A percentile compares a stretch with the other conserved stretches of the same genome.
These are phyloP conservation scores for Lycodopsis pacificus DNA, from an alignment of 2,797 vertebrate species.

Conservation along the genomic window DNA sequence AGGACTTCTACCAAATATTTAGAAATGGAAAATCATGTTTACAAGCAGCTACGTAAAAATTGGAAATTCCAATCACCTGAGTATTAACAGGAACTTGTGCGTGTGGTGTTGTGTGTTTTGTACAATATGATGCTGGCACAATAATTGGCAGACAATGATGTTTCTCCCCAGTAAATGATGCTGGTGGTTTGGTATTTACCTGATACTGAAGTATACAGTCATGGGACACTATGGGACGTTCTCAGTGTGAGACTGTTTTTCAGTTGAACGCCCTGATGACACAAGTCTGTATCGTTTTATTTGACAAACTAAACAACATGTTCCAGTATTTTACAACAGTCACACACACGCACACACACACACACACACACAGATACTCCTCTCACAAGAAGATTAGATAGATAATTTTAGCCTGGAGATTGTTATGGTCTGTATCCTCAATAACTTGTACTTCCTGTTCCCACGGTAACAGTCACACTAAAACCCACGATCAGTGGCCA, in stretches of 20 bases:
- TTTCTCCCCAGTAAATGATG: neutral
- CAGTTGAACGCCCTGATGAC: conserved; percentile 14
- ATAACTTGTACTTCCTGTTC: conserved; percentile 84
- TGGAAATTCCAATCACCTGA: neutral
- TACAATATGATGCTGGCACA: neutral
- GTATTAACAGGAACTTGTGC: neutral
- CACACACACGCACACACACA: neutral
- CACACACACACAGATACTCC: conserved; percentile 14
- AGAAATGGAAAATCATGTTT: neutral
- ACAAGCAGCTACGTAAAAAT: neutral
- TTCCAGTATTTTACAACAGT: neutral
- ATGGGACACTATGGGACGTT: conserved; percentile 25
- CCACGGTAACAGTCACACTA: conserved; percentile 70
- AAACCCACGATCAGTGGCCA: conserved; percentile 54
- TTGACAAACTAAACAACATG: conserved; percentile 20
- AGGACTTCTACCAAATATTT: neutral
- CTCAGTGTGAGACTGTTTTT: conserved; percentile 28
- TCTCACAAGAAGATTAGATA: conserved; percentile 68
- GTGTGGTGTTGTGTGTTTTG: neutral
- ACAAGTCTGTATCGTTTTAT: conserved; percentile 21
- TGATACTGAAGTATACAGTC: neutral
- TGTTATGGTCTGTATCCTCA: conserved; percentile 70
- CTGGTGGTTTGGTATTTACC: conserved; percentile 9
- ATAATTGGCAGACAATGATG: neutral
- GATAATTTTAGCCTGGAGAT: conserved; percentile 75